Base-by-base conservation (phyloP, 1,140 invertebrate genomes). In the Amyelois transitella region DNA sequence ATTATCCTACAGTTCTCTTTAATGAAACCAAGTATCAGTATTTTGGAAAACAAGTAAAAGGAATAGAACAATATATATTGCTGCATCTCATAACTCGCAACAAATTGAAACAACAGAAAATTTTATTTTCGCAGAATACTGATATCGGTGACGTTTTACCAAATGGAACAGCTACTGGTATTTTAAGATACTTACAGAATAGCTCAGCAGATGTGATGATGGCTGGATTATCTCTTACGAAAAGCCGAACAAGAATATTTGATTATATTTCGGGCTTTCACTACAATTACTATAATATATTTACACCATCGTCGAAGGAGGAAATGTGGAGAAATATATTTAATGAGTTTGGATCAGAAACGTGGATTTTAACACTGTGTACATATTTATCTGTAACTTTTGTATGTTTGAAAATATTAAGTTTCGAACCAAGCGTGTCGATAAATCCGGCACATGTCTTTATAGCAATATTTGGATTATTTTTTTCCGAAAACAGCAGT, bases 211-310 rank as follows among this genome's bases (percentile, higher is more conserved):
- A 64, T 43, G 57, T 78, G 7, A 65, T 62, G n/a, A 51, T 58
- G 12, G 75, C 71, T 21, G 66, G 73, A 0, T 58, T 60, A 6
- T 43, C 69, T 45, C 44, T 78, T 17, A 68, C 69, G 17, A 43
- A 62, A 53, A 76, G 72, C 43, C 55, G 71, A 57, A 49, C 65
- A 6, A 50, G 72, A 43, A 5, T 60, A 5, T 74, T 72, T 19
- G 73, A 76, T 22, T 78, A 50, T 32, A 61, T 79, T 18, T 77
- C 59, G 59, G 75, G 76, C 17, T 69, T 72, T n/a, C 64, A 66
- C 51, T 75, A 59, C 43, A 65, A 60, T 6, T 45, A 55, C 38
- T 58, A 71, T 22, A 59, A 69, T 44, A 18, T 82, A 28, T 75
- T 65, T 43, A 75, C 69, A 6, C 65, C 69, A 51, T 55, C 65